Percentiles rank a stretch among this genome's conserved stretches.
Conservation (phyloP, 2,888 invertebrate species). For the Meiosimyza decipiens region DNA sequence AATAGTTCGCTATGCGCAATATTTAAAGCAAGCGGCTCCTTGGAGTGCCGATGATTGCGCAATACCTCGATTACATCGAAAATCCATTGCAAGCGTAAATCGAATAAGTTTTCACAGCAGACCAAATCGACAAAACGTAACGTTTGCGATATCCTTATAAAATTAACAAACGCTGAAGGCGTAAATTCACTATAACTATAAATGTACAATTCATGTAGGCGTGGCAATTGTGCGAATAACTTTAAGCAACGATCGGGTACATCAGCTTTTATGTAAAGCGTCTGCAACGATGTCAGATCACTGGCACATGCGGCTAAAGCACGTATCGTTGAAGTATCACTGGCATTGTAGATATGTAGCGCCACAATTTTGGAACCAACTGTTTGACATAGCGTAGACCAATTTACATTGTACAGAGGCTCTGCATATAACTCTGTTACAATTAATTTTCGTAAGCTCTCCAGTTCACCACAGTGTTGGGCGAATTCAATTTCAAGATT, state of each 20-base stretch:
- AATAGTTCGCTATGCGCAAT: neutral
- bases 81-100: conserved; percentile 13
- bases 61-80: neutral
- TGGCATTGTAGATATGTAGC: neutral
- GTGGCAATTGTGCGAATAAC: neutral
- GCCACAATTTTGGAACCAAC: neutral
- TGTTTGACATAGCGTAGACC: neutral
- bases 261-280: neutral
- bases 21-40: neutral
- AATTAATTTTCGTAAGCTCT: neutral
- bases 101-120: conserved; percentile 4
- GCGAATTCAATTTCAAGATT: conserved; percentile 4
- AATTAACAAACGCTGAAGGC: neutral
- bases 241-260: neutral
- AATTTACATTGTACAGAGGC: neutral
- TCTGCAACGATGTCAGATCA: neutral
- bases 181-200: neutral
- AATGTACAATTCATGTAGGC: conserved; percentile 7
- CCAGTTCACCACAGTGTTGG: neutral
- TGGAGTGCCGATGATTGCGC: neutral
- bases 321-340: neutral
- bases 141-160: neutral
- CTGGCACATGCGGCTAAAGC: neutral
- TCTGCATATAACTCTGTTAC: neutral
- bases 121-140: conserved; percentile 10